Base-by-base conservation (phyloP, 2,888 invertebrate species). In the Hipparchia sbordonii region DNA sequence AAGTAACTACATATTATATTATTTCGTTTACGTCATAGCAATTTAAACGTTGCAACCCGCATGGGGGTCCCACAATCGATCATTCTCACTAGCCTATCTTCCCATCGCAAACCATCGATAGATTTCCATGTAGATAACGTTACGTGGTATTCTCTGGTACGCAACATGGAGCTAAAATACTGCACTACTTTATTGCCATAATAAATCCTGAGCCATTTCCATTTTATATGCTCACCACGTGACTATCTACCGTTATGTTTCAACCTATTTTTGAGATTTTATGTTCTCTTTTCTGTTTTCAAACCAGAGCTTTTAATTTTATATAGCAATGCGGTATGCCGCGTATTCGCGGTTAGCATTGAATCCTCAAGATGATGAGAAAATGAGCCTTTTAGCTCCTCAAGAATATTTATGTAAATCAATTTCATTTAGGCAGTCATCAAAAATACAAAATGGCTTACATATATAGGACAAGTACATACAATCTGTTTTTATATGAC, bases 121-220 rank as follows among this genome's bases (percentile, higher is more conserved):
- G 74, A 74, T 74, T 60, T 69, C 74, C 71, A 66, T 67, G 66
- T 66, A 74, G 76, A 72, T 72, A 74, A 70, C 72, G 63, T 67
- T 67, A 70, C 68, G 71, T 46, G 69, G 66, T 54, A 74, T 71
- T 71, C 68, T 72, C 63, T 72, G 71, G 60, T 66, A 74, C 71
- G 74, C 67, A 71, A 71, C 59, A 48, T 71, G 66, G 65, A 69
- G 51, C 66, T 73, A 74, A 76, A 76, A 76, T 72, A 76, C 71
- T 76, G 76, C 74, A 74, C 74, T 74, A 74, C 60, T 74, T 72
- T 76, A 76, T 76, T 69, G 76, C 74, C 70, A 70, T 74, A 73
- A 76, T 76, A 74, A 74, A 76, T 76, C 70, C 62, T 71, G 69
- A 45, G 59, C 69, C 69, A 69, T 72, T 74, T 72, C 69, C 72